These are phyloP conservation scores for Drosophila recens DNA, from an alignment of 2,888 invertebrate species.

Conservation along the genomic window DNA sequence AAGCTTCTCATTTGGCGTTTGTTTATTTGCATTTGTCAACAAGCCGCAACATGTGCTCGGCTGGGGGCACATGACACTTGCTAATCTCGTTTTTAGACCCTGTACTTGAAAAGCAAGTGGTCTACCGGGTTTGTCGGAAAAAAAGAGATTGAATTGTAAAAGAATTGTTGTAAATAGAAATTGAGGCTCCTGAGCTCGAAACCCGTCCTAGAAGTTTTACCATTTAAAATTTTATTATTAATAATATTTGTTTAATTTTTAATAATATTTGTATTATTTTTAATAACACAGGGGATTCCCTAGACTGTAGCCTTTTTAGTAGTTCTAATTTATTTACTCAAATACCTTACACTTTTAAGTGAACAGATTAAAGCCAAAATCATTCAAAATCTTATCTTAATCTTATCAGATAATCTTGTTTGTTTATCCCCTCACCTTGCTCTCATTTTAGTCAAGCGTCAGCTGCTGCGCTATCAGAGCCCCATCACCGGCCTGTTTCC, in stretches of 20 bases:
- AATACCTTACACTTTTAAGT: not conserved
- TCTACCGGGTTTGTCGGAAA: not conserved
- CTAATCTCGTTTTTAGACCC: slow-evolving; percentile 11
- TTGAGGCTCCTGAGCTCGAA: too few relatives aligned
- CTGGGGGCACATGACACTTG: slow-evolving; percentile 18
- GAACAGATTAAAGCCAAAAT: too few relatives aligned
- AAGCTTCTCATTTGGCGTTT: slow-evolving; percentile 32
- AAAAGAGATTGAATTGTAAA: too few relatives aligned
- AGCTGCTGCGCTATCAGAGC: slow-evolving; percentile 95
- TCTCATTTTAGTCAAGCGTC: slow-evolving; percentile 91
- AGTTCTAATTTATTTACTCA: too few relatives aligned
- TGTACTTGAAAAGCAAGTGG: not conserved
- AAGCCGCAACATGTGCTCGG: slow-evolving; percentile 35
- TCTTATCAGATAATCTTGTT: not conserved
- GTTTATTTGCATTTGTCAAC: slow-evolving; percentile 70
- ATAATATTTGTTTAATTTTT: too few relatives aligned
- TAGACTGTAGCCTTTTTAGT: too few relatives aligned
- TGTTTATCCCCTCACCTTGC: not conserved
- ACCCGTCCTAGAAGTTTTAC: too few relatives aligned
- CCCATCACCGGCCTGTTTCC: slow-evolving; percentile 97
- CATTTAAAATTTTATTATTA: not conserved
- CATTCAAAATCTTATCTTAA: not conserved
- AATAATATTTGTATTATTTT: too few relatives aligned
- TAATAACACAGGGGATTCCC: too few relatives aligned
- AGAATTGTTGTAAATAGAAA: too few relatives aligned